Base-by-base conservation (phyloP, 2,888 invertebrate genomes). In the Harpagoxenus sublaevis region DNA sequence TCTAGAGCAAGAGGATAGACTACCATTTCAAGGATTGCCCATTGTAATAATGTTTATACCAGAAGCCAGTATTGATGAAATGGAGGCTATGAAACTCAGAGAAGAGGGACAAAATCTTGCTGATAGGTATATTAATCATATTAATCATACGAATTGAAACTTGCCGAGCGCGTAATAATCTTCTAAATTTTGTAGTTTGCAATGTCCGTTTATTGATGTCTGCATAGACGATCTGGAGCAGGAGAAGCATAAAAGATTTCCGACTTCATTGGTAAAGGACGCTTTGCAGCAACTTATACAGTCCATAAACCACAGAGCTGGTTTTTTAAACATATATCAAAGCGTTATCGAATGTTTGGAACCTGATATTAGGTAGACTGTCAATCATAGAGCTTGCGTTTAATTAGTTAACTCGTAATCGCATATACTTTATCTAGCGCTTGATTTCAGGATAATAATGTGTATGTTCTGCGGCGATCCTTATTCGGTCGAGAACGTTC, bases 381-480 rank as follows among this genome's bases (percentile, higher is more conserved):
- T 28, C 51, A 42, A 39, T 74, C 12, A 8, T 39, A n/a, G 8
- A 5, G 2, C 12, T 15, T 28, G 0, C n/a, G 10, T 12, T 51
- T 15, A 31, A 60, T 42, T 71, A 31, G 12, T 62, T 45, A 35
- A 18, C 48, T 28, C 6, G 3, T 55, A 55, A n/a, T 53, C 3
- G 15, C 8, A 31, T 60, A 9, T 74, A 51, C 35, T 15, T 89
- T 89, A 83, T 93, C 94, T 84, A 15, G 15, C 10, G 3, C 28
- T 28, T 60, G 9, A 39, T 71, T 81, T 60, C 35, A 97, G 98
- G 92, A 98, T 99, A 95, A 98, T 98, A 95, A 98, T 99, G 96
- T 99, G 99, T 95, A 97, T 99, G 97, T 98, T 99, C 95, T 99
- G 99, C 95, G 99, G 99, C 77, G 99, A 99, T 95, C 98, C 98